Conservation (phyloP, 2,113 vertebrate species). For the Saguinus imperator region DNA sequence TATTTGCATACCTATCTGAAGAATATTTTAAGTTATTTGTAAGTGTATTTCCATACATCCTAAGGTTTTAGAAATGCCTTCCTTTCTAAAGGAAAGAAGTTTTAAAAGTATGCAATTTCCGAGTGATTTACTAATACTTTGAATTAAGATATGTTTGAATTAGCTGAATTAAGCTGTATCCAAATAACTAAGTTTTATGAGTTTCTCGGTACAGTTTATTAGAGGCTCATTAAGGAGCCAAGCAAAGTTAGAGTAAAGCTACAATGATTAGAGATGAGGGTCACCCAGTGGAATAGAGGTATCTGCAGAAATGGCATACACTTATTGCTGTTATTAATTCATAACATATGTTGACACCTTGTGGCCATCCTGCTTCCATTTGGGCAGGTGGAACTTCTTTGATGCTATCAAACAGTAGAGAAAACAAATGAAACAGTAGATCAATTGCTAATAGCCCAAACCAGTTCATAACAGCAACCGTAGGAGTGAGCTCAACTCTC, state of each 20-base stretch:
- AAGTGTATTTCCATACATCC: background rate
- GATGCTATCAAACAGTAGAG: background rate
- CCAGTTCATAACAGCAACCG: background rate
- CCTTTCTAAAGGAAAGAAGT: background rate
- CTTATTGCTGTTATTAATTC: background rate
- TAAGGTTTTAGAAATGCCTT: constrained; percentile 37
- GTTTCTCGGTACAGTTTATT: background rate
- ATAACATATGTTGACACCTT: background rate
- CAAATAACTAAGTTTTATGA: background rate
- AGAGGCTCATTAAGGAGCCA: constrained; percentile 4
- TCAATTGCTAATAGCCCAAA: background rate
- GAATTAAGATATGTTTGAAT: constrained; percentile 44
- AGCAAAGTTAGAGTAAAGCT: background rate
- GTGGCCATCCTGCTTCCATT: background rate
- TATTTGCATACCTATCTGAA: background rate
- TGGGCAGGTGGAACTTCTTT: background rate
- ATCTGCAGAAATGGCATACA: background rate
- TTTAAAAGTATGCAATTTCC: constrained; percentile 29
- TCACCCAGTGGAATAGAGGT: background rate
- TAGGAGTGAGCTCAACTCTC: background rate
- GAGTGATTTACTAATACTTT: constrained; percentile 35
- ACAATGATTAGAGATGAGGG: background rate
- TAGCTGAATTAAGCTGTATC: constrained; percentile 24
- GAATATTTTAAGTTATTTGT: constrained; percentile 44
- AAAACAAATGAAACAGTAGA: background rate